phyloP scores from a whole-genome alignment of 1,140 invertebrate species.

The Chelonus insularis region DNA sequence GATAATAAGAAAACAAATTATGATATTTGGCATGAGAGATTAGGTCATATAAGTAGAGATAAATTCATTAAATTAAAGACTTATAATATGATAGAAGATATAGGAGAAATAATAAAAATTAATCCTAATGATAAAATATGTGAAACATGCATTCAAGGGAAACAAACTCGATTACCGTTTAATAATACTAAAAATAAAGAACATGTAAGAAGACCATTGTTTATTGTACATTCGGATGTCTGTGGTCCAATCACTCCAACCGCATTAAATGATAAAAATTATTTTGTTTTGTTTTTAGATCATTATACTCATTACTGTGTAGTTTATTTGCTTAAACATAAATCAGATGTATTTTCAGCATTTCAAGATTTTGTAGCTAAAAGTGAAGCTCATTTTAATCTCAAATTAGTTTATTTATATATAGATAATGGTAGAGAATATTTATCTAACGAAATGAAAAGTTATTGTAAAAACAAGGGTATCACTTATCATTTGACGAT shows the following conservation, averaged over 20 bases:
- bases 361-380: no score
- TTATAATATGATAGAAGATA: slow-evolving; percentile 19
- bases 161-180: neutral
- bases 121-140: neutral
- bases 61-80: slow-evolving; percentile 3
- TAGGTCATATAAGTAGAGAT: slow-evolving; percentile 5
- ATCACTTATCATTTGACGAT: slow-evolving; percentile 15
- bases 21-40: slow-evolving; percentile 29
- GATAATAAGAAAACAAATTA: slow-evolving; percentile 26
- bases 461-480: slow-evolving; percentile 13
- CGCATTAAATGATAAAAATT: slow-evolving; percentile 28
- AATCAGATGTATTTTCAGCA: slow-evolving; percentile 25
- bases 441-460: slow-evolving; percentile 17
- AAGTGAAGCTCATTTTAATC: no score
- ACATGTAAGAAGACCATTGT: no score
- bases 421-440: no score
- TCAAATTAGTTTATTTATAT: slow-evolving; percentile 1
- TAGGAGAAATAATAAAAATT: slow-evolving; percentile 33
- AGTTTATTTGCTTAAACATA: slow-evolving; percentile 22
- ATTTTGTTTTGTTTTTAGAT: slow-evolving; percentile 28
- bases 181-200: no score
- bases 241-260: no score
- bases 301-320: slow-evolving; percentile 27
- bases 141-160: neutral
- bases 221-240: no score